These are phyloP conservation scores for Phymatocera aterrima DNA, from an alignment of 2,888 invertebrate species.

Conservation along the genomic window DNA sequence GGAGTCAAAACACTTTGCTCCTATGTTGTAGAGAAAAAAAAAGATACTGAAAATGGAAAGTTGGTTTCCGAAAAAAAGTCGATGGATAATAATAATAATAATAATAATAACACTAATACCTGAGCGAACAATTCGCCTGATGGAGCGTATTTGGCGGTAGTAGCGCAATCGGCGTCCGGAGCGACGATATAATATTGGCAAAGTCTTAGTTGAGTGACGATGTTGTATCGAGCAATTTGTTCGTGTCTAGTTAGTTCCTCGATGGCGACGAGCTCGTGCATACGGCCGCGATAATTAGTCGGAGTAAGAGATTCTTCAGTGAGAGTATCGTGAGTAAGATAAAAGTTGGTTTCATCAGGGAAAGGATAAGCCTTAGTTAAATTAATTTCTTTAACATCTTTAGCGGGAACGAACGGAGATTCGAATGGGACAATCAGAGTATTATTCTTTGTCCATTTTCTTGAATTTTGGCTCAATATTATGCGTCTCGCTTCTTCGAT, in stretches of 20 bases:
- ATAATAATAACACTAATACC: constrained; percentile 57
- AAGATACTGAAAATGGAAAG: constrained; percentile 24
- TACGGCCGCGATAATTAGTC: constrained; percentile 84
- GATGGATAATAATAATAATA: neutral
- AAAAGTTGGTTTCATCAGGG: constrained; percentile 81
- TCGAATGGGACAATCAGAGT: constrained; percentile 77
- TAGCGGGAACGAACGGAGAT: constrained; percentile 77
- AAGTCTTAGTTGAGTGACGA: constrained; percentile 80
- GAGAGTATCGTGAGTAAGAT: constrained; percentile 82
- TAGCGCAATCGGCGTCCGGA: constrained; percentile 81
- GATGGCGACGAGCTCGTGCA: constrained; percentile 85
- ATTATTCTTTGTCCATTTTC: constrained; percentile 79
- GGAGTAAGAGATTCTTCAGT: constrained; percentile 80
- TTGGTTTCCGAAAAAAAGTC: constrained; percentile 39
- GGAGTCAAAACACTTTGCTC: too few species aligned
- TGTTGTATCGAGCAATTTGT: constrained; percentile 83
- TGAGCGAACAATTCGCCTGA: constrained; percentile 87
- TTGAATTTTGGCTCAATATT: constrained; percentile 79
- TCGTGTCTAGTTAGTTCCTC: constrained; percentile 87
- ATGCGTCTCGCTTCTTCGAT: constrained; percentile 81
- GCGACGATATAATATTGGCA: constrained; percentile 83
- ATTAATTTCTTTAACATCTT: constrained; percentile 69
- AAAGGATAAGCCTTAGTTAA: constrained; percentile 78
- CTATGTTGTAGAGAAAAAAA: constrained; percentile 31
- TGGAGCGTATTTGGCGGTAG: constrained; percentile 86